Conservation (phyloP, 2,797 vertebrate species). For the Chiloscyllium punctatum region DNA sequence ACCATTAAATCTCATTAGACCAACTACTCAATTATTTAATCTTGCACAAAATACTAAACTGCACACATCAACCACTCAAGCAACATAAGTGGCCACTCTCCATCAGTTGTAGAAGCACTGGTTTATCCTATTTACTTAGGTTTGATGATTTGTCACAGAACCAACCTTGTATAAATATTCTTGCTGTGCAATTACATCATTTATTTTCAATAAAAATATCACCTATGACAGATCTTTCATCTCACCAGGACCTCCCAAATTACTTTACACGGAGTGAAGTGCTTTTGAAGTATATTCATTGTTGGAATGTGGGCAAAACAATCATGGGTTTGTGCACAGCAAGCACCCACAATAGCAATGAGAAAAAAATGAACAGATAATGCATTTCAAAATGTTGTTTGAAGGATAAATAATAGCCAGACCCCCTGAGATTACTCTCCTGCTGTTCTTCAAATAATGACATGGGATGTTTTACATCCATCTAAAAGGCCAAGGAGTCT, state of each 20-base stretch:
- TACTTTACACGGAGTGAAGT: neutral
- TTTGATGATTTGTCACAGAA: neutral
- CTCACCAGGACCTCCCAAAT: neutral
- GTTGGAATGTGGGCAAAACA: neutral
- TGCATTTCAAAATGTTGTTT: neutral
- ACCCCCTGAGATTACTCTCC: neutral
- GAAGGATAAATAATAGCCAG: neutral
- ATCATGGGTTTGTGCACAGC: neutral
- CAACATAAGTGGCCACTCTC: neutral
- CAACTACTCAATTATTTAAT: neutral
- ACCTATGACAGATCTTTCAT: too few species aligned
- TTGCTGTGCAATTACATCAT: neutral
- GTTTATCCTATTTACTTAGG: neutral
- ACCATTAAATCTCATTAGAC: neutral
- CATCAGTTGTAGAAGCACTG: too few species aligned
- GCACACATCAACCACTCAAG: neutral
- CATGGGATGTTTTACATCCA: neutral
- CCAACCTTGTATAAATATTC: neutral
- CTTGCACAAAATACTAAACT: neutral
- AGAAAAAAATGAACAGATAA: neutral
- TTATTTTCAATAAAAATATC: neutral
- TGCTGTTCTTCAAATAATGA: neutral
- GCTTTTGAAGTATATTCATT: neutral
- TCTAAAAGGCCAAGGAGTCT: neutral
- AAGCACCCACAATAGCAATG: neutral